A percentile compares a stretch with the other conserved stretches of the same genome.
Evolutionary conservation across 2,888 invertebrate genomes (phyloP).

Genomic region (Tholera decimalis): DNA sequence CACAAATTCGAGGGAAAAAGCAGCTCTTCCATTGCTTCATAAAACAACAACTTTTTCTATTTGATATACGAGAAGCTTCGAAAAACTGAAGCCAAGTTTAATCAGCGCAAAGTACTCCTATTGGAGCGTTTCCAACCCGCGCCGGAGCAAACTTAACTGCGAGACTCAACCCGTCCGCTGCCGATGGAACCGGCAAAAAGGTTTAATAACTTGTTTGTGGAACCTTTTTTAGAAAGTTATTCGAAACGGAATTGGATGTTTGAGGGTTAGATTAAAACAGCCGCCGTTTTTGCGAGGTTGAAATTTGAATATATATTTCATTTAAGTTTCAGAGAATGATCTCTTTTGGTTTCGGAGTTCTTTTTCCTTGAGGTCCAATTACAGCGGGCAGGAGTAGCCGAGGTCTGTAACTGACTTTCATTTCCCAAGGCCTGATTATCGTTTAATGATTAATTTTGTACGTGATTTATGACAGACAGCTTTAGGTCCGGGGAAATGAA

Average conservation of each 20-base stretch:
- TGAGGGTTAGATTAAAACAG: constrained; percentile 50
- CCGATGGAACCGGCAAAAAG: constrained; percentile 55
- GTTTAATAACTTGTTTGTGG: constrained; percentile 58
- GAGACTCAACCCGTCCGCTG: constrained; percentile 56
- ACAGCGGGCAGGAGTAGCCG: constrained; percentile 14
- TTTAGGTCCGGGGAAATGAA: background rate
- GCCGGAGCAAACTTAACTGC: constrained; percentile 38
- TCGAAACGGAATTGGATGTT: constrained; percentile 51
- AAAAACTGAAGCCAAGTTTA: constrained; percentile 58
- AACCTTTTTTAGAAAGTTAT: constrained; percentile 52
- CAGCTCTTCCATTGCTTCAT: constrained; percentile 20
- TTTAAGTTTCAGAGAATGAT: constrained; percentile 28
- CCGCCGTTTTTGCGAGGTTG: constrained; percentile 19
- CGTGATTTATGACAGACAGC: background rate
- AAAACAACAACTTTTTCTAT: constrained; percentile 56
- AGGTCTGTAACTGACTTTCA: background rate
- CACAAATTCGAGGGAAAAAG: constrained; percentile 6
- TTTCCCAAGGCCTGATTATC: background rate
- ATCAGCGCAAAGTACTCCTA: constrained; percentile 62
- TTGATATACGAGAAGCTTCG: constrained; percentile 47
- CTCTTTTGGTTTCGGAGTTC: constrained; percentile 8
- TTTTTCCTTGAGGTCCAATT: background rate
- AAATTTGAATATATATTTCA: constrained; percentile 38
- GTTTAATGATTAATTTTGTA: constrained; percentile 11
- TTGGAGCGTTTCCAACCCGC: constrained; percentile 49